A percentile compares a stretch with the other conserved stretches of the same genome.
Conservation (phyloP, 1,140 invertebrate genomes). For the Apis mellifera region DNA sequence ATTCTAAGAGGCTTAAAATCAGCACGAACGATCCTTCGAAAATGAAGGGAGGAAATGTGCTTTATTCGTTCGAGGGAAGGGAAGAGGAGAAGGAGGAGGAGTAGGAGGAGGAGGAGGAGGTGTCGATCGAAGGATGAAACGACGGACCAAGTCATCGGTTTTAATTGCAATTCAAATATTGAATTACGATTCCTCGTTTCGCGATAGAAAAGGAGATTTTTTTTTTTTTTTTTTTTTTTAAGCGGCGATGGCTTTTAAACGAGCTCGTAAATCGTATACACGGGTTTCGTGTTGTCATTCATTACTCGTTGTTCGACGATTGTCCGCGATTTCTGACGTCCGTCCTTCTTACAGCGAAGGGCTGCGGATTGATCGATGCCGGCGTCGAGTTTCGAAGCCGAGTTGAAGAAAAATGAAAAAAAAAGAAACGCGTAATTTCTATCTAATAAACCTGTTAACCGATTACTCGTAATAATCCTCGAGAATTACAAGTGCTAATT, state of each 20-base stretch:
- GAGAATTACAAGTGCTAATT: background rate
- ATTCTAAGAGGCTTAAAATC: too few relatives aligned
- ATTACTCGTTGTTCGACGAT: slow-evolving; percentile 32
- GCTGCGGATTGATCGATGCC: slow-evolving; percentile 9
- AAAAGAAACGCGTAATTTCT: background rate
- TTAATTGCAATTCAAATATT: slow-evolving; percentile 49
- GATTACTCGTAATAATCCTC: background rate
- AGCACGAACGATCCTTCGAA: background rate
- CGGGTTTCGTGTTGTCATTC: slow-evolving; percentile 10
- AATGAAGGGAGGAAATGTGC: background rate
- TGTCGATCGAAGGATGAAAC: slow-evolving; percentile 7
- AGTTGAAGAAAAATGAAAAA: background rate
- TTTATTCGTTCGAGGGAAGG: background rate
- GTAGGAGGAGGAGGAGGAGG: background rate
- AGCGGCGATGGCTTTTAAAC: background rate
- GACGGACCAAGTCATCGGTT: slow-evolving; percentile 28
- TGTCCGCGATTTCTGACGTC: slow-evolving; percentile 2
- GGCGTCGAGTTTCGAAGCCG: background rate
- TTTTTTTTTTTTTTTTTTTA: background rate
- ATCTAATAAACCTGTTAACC: slow-evolving; percentile 11
- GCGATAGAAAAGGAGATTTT: background rate
- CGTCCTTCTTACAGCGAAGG: background rate
- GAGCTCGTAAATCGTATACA: slow-evolving; percentile 9
- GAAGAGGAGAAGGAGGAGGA: background rate
- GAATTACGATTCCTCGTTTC: slow-evolving; percentile 10